Evolutionary conservation across 2,888 invertebrate genomes (phyloP).

Genomic region (Aleiodes alternator): DNA sequence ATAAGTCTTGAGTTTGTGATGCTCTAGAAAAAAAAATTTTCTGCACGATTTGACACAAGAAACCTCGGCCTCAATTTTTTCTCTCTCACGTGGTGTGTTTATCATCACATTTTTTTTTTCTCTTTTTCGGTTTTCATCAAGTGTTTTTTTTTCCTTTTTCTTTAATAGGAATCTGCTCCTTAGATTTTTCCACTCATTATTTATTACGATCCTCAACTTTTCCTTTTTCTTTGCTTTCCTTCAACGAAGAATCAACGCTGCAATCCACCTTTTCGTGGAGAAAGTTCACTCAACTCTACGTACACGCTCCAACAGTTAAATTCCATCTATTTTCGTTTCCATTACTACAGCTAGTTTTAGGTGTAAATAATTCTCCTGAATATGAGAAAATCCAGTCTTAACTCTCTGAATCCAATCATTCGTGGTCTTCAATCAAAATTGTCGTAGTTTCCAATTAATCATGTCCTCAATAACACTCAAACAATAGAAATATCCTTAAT

Average conservation of each 20-base stretch:
- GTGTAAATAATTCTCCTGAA: conserved; percentile 1
- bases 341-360: conserved; percentile 12
- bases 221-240: not conserved
- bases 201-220: not conserved
- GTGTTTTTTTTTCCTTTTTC: conserved; percentile 1
- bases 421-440: not conserved
- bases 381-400: conserved; percentile 41
- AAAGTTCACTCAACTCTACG: conserved; percentile 59
- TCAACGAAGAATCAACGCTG: not conserved
- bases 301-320: conserved; percentile 56
- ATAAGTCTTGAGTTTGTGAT: conserved; percentile 45
- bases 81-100: conserved; percentile 34
- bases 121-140: conserved; percentile 14
- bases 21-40: conserved; percentile 27
- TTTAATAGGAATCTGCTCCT: conserved; percentile 21
- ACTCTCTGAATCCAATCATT: conserved; percentile 7
- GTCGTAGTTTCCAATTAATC: too few species aligned
- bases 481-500: too few species aligned
- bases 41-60: conserved; percentile 48
- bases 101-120: conserved; percentile 23
- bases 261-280: conserved; percentile 47
- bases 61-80: conserved; percentile 57
- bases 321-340: conserved; percentile 56
- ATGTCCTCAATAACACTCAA: too few species aligned
- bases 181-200: not conserved